Conservation (phyloP, 2,797 vertebrate species). For the Halcyon chelicuti region DNA sequence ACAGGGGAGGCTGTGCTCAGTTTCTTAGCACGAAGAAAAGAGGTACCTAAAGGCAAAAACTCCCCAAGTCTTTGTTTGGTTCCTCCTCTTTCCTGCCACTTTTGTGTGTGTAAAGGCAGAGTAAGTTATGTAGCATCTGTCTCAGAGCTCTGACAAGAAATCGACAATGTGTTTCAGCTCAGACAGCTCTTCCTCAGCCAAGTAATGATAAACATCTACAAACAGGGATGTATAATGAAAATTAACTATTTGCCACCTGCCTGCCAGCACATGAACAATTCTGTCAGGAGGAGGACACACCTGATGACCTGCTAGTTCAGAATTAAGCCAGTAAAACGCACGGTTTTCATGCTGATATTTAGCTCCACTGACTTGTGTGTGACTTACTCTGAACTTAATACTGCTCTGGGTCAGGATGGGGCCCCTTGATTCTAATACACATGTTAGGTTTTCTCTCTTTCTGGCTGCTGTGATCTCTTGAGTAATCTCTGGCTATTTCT, state of each 20-base stretch:
- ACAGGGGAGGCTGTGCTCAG: neutral
- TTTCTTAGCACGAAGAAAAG: neutral
- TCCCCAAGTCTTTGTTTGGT: neutral
- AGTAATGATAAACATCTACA: neutral
- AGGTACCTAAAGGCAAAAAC: neutral
- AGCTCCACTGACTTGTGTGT: neutral
- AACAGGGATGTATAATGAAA: neutral
- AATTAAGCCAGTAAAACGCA: neutral
- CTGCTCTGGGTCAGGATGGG: neutral
- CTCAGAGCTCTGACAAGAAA: neutral
- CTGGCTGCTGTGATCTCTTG: conserved; percentile 55
- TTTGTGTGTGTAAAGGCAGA: neutral
- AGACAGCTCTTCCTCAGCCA: neutral
- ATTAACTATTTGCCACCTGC: neutral
- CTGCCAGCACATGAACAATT: neutral
- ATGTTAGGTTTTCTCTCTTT: neutral
- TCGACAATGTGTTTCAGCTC: neutral
- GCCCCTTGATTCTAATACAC: neutral
- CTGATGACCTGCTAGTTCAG: neutral
- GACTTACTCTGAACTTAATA: neutral
- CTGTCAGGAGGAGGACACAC: neutral
- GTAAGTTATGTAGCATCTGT: neutral
- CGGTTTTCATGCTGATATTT: neutral
- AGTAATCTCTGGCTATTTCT: conserved; percentile 59
- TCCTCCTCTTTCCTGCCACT: neutral